phyloP scores from a whole-genome alignment of 2,888 invertebrate species.

The Halocaridina rubra region DNA sequence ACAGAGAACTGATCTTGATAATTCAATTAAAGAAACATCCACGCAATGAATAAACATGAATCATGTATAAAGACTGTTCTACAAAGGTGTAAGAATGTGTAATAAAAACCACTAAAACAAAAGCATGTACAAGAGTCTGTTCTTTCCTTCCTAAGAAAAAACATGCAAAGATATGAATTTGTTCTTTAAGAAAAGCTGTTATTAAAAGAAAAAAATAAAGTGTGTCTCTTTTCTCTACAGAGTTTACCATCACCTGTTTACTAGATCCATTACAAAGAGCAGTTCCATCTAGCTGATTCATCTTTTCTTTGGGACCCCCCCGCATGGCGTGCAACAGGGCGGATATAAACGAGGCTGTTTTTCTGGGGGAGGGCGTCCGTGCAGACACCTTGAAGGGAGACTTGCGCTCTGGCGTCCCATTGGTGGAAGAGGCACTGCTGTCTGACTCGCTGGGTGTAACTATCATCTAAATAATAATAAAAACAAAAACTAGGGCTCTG shows the following conservation, averaged over 20 bases:
- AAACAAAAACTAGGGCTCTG: too few species aligned
- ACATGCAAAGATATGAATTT: too few species aligned
- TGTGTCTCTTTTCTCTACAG: background rate
- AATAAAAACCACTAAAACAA: too few species aligned
- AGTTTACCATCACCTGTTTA: slow-evolving; percentile 2
- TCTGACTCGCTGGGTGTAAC: slow-evolving; percentile 63
- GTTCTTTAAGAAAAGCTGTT: background rate
- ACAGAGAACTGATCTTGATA: too few species aligned
- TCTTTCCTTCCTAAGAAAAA: too few species aligned
- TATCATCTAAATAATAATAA: slow-evolving; percentile 56
- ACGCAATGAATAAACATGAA: too few species aligned
- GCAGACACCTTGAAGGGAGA: slow-evolving; percentile 40
- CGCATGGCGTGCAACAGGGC: slow-evolving; percentile 59
- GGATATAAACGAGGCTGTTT: slow-evolving; percentile 60
- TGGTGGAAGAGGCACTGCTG: slow-evolving; percentile 59
- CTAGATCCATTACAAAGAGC: background rate
- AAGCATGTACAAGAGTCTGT: too few species aligned
- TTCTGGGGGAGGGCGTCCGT: slow-evolving; percentile 50
- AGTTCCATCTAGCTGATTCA: background rate
- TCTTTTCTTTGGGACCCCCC: slow-evolving; percentile 37
- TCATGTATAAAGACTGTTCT: too few species aligned
- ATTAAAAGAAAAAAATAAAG: too few species aligned
- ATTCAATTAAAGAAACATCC: too few species aligned
- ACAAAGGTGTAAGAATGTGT: too few species aligned
- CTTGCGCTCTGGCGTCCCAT: slow-evolving; percentile 58